Percentiles rank a stretch among this genome's conserved stretches.
Evolutionary conservation across 2,888 invertebrate species (phyloP).

Genomic region (Patella ulyssiponensis): DNA sequence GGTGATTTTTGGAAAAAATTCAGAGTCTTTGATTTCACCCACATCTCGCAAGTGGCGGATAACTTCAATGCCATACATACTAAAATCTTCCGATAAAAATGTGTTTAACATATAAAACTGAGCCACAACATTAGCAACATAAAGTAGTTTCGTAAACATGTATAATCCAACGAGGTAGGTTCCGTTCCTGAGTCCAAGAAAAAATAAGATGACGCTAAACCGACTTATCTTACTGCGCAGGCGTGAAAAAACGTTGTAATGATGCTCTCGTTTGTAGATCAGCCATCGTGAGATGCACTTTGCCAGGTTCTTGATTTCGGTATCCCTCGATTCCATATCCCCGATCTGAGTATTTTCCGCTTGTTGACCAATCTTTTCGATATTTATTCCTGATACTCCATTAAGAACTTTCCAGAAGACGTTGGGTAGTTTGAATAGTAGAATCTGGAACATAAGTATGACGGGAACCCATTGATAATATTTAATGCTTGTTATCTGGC

Average conservation of each 20-base stretch:
- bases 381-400: neutral
- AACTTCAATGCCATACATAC: neutral
- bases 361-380: neutral
- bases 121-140: neutral
- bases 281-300: neutral
- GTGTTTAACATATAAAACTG: neutral
- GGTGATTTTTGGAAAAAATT: neutral
- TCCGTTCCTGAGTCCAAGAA: neutral
- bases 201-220: neutral
- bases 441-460: neutral
- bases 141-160: neutral
- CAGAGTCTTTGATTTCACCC: neutral
- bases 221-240: constrained; percentile 4
- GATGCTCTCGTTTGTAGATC: constrained; percentile 8
- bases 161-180: neutral
- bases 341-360: neutral
- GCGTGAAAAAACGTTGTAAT: neutral
- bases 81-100: neutral
- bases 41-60: neutral
- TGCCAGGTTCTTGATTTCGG: neutral
- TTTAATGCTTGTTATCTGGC: neutral
- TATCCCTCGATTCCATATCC: neutral
- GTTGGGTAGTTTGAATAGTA: neutral
- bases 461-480: neutral
- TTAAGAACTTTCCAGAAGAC: neutral